Base-by-base conservation (phyloP, 2,797 vertebrate genomes). In the Microctenopoma stevenorrisi region DNA sequence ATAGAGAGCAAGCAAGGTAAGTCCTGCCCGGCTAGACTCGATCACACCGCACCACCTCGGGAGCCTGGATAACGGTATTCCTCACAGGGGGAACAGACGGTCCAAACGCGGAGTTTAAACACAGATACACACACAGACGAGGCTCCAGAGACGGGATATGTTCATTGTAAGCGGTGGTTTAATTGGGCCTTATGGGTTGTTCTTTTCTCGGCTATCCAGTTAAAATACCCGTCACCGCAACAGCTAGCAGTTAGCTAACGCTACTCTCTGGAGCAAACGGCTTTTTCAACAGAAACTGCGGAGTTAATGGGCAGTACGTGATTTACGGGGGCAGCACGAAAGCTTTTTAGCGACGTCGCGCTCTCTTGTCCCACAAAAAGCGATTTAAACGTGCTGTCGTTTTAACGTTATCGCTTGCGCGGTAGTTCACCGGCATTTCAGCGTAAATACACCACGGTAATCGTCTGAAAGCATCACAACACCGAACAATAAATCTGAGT, bases 1-100 rank as follows among this genome's bases (percentile, higher is more conserved):
- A 94, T 95, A 86, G 94, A 95, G 86, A 94, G 92, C 92, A 95
- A 95, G 88, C 94, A 94, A 92, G 94, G 94, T 94, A 91, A 93
- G 94, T 76, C 64, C 76, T 77, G 60, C 69, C 82, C 74, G 79
- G 82, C 68, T 64, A 16, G 40, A 72, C 62, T 60, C 49, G 5
- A 37, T 14, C 74, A 56, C 80, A 68, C 80, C 1, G 64, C 68
- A 58, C 56, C 77, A 18, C 49, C 54, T 69, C 54, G 46, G 70
- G 76, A 68, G 15, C 59, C 63, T 15, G 76, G 18, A 80, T 86
- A 88, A 88, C 85, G 82, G 84, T 49, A 42, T 46, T 46, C 37
- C 43, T 60, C 57, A 55, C n/a, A 11, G 33, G 30, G 76, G 79
- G 30, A 35, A 50, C 44, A 47, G 61, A 35, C 61, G 38, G 62